These are phyloP conservation scores for Paraescarpia echinospica DNA, from an alignment of 1,140 invertebrate species.

Conservation along the genomic window DNA sequence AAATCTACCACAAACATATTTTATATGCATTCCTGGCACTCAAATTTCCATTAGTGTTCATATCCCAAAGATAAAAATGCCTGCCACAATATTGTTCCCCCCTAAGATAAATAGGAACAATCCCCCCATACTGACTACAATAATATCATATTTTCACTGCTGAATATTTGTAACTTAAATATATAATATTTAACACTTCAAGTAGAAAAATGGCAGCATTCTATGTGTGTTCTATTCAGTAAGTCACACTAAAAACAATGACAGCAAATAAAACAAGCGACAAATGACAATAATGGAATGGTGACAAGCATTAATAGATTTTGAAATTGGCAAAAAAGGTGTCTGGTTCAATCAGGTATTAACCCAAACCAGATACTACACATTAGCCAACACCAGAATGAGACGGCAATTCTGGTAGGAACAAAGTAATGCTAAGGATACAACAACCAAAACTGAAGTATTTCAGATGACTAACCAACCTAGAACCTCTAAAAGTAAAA, in stretches of 20 bases:
- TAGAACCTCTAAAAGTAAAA: not conserved
- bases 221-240: not conserved
- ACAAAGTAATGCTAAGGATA: not conserved
- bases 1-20: not conserved
- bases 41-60: not conserved
- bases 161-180: not conserved
- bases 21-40: not conserved
- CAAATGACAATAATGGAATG: not conserved
- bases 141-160: not conserved
- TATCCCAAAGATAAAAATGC: not conserved
- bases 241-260: not conserved
- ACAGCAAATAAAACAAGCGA: not conserved
- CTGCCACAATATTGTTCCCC: not conserved
- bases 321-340: not conserved
- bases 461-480: not conserved
- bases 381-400: not conserved
- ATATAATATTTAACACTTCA: no score
- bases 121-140: no score
- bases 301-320: not conserved
- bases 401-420: not conserved
- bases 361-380: not conserved
- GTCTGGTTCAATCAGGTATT: not conserved
- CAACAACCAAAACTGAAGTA: not conserved
- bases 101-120: no score
- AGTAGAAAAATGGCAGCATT: no score